These are phyloP conservation scores for Cyphomyrmex costatus DNA, from an alignment of 1,140 invertebrate species.

Conservation along the genomic window DNA sequence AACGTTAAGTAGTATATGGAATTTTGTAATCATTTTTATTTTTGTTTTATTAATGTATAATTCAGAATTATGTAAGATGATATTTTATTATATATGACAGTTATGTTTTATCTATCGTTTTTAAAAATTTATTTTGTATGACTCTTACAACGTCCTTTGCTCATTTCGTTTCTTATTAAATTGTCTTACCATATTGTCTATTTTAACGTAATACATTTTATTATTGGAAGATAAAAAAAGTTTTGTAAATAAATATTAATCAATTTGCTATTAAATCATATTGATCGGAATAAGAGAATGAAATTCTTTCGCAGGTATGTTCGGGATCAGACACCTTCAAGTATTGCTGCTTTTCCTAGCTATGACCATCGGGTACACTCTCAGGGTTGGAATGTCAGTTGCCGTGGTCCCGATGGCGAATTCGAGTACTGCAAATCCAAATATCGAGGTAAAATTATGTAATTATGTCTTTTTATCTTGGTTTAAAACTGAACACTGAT, in stretches of 20 bases:
- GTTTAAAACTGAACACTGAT: background rate
- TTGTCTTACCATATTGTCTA: too few species aligned
- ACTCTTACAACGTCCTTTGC: too few species aligned
- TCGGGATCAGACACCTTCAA: slow-evolving; percentile 90
- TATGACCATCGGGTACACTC: slow-evolving; percentile 88
- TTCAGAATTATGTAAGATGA: too few species aligned
- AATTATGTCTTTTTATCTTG: background rate
- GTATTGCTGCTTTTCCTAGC: slow-evolving; percentile 89
- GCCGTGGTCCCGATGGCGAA: slow-evolving; percentile 90
- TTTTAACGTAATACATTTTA: too few species aligned
- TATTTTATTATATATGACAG: too few species aligned
- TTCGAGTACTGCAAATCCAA: slow-evolving; percentile 58
- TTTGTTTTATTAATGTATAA: too few species aligned
- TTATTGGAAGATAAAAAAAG: too few species aligned
- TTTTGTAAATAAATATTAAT: background rate
- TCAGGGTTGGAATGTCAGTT: slow-evolving; percentile 90
- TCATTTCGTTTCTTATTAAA: too few species aligned
- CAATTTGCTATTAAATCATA: background rate
- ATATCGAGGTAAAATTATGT: slow-evolving; percentile 73
- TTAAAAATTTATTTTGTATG: too few species aligned
- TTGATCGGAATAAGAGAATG: background rate
- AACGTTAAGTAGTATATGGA: too few species aligned
- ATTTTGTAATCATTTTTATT: too few species aligned
- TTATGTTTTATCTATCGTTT: too few species aligned
- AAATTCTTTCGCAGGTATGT: slow-evolving; percentile 64